These are phyloP conservation scores for Nemoura dubitans DNA, from an alignment of 2,888 invertebrate species.

Conservation along the genomic window DNA sequence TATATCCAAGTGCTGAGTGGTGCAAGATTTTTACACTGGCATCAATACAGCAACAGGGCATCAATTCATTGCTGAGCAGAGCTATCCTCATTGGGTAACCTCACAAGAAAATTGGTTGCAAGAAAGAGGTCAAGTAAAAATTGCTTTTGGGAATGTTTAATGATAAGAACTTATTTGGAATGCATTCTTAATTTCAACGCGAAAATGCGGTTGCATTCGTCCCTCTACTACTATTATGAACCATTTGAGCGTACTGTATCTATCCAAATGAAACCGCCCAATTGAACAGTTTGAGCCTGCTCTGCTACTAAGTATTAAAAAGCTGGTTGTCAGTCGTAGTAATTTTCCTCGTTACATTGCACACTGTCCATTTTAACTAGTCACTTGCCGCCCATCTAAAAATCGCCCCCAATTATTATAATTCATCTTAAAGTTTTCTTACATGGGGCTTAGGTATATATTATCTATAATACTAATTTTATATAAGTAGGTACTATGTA, in stretches of 20 bases:
- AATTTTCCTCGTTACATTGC: constrained; percentile 36
- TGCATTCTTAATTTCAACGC: constrained; percentile 5
- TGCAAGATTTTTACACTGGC: neutral
- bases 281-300: constrained; percentile 1
- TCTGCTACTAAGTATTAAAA: constrained; percentile 19
- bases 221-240: neutral
- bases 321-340: constrained; percentile 41
- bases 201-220: neutral
- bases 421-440: constrained; percentile 23
- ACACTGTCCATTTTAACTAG: constrained; percentile 34
- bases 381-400: constrained; percentile 21
- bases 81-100: neutral
- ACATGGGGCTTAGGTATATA: constrained; percentile 14
- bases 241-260: constrained; percentile 12
- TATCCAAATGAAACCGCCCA: neutral
- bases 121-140: neutral
- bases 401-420: constrained; percentile 34
- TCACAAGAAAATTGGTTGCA: neutral
- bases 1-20: neutral
- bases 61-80: neutral
- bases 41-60: neutral
- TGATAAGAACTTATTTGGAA: constrained; percentile 13
- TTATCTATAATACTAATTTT: constrained; percentile 34
- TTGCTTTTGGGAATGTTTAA: constrained; percentile 12
- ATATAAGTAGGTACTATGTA: constrained; percentile 10